Conservation (phyloP, 2,888 invertebrate genomes). For the Zele albiditarsus region DNA sequence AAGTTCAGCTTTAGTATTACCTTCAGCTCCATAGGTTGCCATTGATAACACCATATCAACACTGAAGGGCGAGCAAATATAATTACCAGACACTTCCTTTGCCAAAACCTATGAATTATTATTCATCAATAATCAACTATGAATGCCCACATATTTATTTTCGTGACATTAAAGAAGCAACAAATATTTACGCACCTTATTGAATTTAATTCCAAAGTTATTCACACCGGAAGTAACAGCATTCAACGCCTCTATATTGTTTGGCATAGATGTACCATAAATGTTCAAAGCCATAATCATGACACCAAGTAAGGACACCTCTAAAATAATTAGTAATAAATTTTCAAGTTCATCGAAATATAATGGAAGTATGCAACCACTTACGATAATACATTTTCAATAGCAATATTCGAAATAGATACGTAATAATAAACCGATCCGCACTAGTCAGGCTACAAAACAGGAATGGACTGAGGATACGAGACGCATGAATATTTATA, state of each 20-base stretch:
- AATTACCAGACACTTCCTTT: slow-evolving; percentile 41
- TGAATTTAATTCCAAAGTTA: background rate
- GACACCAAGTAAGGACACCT: background rate
- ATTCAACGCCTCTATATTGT: background rate
- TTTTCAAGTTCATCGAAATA: too few species aligned
- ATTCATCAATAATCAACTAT: slow-evolving; percentile 24
- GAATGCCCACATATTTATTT: background rate
- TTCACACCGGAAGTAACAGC: background rate
- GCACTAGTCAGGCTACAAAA: background rate
- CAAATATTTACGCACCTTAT: background rate
- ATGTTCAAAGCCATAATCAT: background rate
- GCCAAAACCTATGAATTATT: slow-evolving; percentile 50
- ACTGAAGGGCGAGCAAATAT: slow-evolving; percentile 56
- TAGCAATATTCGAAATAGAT: background rate
- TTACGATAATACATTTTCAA: slow-evolving; percentile 10
- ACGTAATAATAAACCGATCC: background rate
- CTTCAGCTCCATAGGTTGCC: slow-evolving; percentile 42
- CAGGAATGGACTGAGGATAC: background rate
- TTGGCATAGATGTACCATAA: background rate
- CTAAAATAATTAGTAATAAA: background rate
- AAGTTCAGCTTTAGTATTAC: slow-evolving; percentile 35
- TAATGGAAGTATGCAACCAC: background rate
- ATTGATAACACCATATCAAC: slow-evolving; percentile 54
- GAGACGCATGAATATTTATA: background rate
- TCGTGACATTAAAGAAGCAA: background rate